Conservation (phyloP, 2,797 vertebrate genomes). For the Anguilla marmorata region DNA sequence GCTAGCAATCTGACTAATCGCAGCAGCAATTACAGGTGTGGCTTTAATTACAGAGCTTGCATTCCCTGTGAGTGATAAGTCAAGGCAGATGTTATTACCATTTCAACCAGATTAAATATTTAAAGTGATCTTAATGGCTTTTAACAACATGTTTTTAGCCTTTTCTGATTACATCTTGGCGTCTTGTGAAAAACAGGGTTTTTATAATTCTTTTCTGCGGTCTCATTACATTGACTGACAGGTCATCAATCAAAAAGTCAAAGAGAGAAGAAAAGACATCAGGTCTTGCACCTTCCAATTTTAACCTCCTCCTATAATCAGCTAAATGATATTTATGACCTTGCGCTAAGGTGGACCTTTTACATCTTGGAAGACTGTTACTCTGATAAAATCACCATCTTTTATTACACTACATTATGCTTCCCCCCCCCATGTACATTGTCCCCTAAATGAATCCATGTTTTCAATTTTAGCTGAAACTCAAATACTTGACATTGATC, state of each 20-base stretch:
- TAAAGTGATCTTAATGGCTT: background rate
- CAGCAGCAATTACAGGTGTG: background rate
- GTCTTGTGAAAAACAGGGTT: background rate
- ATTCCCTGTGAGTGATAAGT: background rate
- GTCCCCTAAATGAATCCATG: too few species aligned
- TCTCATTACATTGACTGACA: background rate
- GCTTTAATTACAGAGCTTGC: background rate
- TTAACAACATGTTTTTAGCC: background rate
- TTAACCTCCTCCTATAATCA: background rate
- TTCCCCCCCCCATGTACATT: too few species aligned
- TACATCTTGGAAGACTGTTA: background rate
- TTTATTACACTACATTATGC: background rate
- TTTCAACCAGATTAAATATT: background rate
- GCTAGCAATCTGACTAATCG: background rate
- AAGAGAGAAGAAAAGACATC: background rate
- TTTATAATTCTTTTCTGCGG: background rate
- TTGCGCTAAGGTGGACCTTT: background rate
- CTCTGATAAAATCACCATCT: background rate
- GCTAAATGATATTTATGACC: conserved; percentile 3
- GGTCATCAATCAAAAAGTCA: conserved; percentile 12
- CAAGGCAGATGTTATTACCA: background rate
- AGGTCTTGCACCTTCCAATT: background rate
- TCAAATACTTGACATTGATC: too few species aligned
- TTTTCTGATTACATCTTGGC: background rate
- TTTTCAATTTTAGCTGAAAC: too few species aligned